Evolutionary conservation across 2,113 vertebrate species (phyloP), one percentile per base, ranked within the genome.

Genomic region (Limanda limanda): DNA sequence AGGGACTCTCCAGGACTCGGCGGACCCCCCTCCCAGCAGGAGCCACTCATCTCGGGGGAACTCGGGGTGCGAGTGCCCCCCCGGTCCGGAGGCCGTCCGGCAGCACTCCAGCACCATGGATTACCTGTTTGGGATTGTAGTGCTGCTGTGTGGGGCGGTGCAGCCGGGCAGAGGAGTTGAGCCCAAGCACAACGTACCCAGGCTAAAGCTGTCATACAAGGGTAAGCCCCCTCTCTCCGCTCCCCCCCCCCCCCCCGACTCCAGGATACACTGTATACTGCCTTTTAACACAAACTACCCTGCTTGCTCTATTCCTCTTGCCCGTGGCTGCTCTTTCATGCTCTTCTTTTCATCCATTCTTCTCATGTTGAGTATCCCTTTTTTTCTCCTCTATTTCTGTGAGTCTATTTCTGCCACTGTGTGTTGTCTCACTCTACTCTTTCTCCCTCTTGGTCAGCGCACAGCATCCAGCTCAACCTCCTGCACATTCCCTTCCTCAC

Each of bases 151-250:
- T 88, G 95, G 95, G 94, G 94, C 92, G 79, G 91, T 96, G 86
- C 94, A 96, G 92, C 92, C 93, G 4, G 94, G 94, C 70, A 94
- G 91, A 94, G 96, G 94, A 83, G 94, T 92, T 64, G 95, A 96
- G 88, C 94, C 94, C 90, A 96, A 95, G 94, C 97, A 93, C 94
- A 97, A 95, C n/a, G 96, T 97, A 86, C 97, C 98, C 18, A 95
- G 98, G 88, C 95, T 99, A 90, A 97, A 94, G 95, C 95, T 99
- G 67, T 96, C 98, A 82, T 98, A 96, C 91, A 98, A 96, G 95
- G 98, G 98, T 99, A 95, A 97, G 95, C 79, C 56, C 65, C 21
- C 76, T 89, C 74, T 85, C 59, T 86, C 60, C 12, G 4, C 24
- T 79, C 67, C 70, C 71, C 66, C 42, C 57, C 5, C 31, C 31